phyloP scores from a whole-genome alignment of 2,888 invertebrate species.

The Punctoribates punctum region DNA sequence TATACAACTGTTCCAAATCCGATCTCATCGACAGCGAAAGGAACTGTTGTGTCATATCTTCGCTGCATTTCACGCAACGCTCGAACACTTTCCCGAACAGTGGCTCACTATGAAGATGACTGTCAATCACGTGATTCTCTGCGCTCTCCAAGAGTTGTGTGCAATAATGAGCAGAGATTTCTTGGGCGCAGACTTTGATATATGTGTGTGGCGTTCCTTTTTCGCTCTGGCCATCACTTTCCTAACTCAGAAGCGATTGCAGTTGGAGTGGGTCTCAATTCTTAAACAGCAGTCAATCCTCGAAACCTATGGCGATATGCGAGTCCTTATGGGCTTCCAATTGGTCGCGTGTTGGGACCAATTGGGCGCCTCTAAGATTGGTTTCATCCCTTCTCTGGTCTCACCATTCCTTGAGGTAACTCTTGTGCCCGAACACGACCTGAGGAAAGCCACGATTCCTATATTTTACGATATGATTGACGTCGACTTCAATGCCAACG shows the following conservation, averaged over 20 bases:
- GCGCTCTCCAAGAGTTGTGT: conserved; percentile 79
- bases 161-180: conserved; percentile 74
- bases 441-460: conserved; percentile 82
- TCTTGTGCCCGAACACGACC: conserved; percentile 75
- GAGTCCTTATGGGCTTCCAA: conserved; percentile 85
- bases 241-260: conserved; percentile 72
- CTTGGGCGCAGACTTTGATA: conserved; percentile 69
- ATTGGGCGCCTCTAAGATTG: conserved; percentile 59
- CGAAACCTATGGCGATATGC: conserved; percentile 80
- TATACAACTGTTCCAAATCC: conserved; percentile 72
- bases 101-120: conserved; percentile 88
- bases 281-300: conserved; percentile 72
- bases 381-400: conserved; percentile 87
- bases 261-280: conserved; percentile 75
- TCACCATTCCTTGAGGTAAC: conserved; percentile 91
- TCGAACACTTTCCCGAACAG: conserved; percentile 77
- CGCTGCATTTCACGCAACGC: conserved; percentile 71
- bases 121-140: conserved; percentile 69
- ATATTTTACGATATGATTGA: conserved; percentile 96
- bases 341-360: conserved; percentile 88
- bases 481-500: conserved; percentile 75
- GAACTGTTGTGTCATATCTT: conserved; percentile 80
- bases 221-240: conserved; percentile 75
- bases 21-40: conserved; percentile 73
- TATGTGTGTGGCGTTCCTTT: conserved; percentile 40